These are phyloP conservation scores for Epsilonema sp. DNA, from an alignment of 2,888 invertebrate genomes.

Conservation along the genomic window DNA sequence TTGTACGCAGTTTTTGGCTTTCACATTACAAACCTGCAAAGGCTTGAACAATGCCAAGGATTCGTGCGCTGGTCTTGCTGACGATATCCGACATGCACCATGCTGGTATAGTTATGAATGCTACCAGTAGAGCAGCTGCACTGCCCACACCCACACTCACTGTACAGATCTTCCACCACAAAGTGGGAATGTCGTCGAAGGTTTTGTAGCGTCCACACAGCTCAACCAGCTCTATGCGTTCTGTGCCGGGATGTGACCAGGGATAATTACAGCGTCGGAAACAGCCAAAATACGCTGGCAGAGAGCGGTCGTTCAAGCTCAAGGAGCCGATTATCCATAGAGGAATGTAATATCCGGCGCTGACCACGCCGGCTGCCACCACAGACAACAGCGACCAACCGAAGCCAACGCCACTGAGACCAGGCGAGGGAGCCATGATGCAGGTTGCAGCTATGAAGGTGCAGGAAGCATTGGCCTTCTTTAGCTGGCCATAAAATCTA, in stretches of 20 bases:
- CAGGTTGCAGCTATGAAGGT: too few species aligned
- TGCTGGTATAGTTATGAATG: slow-evolving; percentile 40
- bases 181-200: slow-evolving; percentile 47
- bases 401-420: slow-evolving; percentile 39
- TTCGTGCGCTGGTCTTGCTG: slow-evolving; percentile 40
- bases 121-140: slow-evolving; percentile 41
- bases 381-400: slow-evolving; percentile 44
- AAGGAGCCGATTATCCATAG: slow-evolving; percentile 41
- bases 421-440: too few species aligned
- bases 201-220: slow-evolving; percentile 47
- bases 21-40: slow-evolving; percentile 32
- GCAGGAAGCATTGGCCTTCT: too few species aligned
- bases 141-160: slow-evolving; percentile 43
- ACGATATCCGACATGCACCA: slow-evolving; percentile 44
- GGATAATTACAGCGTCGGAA: slow-evolving; percentile 50
- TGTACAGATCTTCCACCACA: slow-evolving; percentile 48
- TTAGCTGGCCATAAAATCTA: too few species aligned
- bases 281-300: slow-evolving; percentile 42
- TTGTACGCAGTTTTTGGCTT: too few species aligned
- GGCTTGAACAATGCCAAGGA: slow-evolving; percentile 42
- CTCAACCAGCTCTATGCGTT: slow-evolving; percentile 35
- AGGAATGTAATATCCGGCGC: slow-evolving; percentile 46
- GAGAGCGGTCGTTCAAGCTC: slow-evolving; percentile 21
- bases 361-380: slow-evolving; percentile 40
- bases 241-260: slow-evolving; percentile 31